A percentile compares a stretch with the other conserved stretches of the same genome.
These are phyloP conservation scores for Limnothrissa miodon DNA, from an alignment of 2,113 vertebrate species.

Conservation along the genomic window DNA sequence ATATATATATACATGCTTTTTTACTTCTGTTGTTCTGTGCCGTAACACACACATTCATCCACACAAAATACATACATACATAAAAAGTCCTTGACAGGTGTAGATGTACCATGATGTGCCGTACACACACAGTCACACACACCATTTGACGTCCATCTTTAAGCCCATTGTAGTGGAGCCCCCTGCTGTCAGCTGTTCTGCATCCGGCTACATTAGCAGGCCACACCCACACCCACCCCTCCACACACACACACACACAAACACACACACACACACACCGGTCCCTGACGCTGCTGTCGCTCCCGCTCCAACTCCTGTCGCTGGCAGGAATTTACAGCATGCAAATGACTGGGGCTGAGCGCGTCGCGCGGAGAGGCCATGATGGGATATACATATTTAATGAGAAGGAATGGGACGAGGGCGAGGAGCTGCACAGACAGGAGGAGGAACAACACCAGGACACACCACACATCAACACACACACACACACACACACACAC, in stretches of 20 bases:
- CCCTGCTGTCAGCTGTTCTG: background rate
- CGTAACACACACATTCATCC: background rate
- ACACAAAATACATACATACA: background rate
- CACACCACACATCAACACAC: background rate
- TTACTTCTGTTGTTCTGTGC: no score
- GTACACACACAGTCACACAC: background rate
- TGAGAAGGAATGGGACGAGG: constrained; percentile 91
- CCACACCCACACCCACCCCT: no score
- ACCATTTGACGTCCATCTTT: background rate
- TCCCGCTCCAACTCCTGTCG: constrained; percentile 55
- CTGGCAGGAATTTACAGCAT: constrained; percentile 92
- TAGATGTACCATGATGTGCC: background rate
- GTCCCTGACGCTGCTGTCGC: background rate
- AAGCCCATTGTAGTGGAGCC: background rate
- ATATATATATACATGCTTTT: background rate
- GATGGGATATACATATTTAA: constrained; percentile 99
- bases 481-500: background rate
- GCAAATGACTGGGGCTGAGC: constrained; percentile 84
- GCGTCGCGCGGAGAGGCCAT: constrained; percentile 76
- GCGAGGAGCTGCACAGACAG: constrained; percentile 65
- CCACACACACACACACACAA: no score
- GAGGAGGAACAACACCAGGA: constrained; percentile 27
- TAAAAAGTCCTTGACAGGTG: background rate
- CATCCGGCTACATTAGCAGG: background rate
- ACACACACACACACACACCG: no score